Evolutionary conservation across 92 coral and sea anemone species (phyloP).

Genomic region (Parazoanthus darwini): DNA sequence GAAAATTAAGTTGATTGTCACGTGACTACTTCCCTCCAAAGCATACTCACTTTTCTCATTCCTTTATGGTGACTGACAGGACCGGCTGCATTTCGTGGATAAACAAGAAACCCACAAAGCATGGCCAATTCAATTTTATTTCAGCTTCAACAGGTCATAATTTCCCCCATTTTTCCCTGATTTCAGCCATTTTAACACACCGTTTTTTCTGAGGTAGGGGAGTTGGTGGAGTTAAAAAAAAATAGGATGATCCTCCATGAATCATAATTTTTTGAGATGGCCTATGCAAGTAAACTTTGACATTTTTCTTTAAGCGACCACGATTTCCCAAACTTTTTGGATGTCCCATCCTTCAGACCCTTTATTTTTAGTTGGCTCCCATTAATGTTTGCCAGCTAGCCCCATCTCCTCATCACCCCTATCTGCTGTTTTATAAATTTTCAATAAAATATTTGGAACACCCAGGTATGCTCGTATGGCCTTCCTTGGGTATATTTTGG

Average conservation of each 20-base stretch:
- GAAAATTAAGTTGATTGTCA: conserved; percentile 5
- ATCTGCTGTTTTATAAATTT: conserved; percentile 1
- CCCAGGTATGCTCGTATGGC: not conserved
- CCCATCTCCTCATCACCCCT: not conserved
- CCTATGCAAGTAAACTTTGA: not conserved
- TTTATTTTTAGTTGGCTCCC: not conserved
- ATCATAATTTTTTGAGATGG: conserved; percentile 19
- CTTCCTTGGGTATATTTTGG: not conserved
- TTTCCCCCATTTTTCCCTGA: conserved; percentile 18
- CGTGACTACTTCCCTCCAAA: conserved; percentile 9
- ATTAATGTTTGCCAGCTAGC: not conserved
- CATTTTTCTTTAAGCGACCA: conserved; percentile 12
- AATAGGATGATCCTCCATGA: conserved; percentile 11
- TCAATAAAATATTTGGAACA: conserved; percentile 3
- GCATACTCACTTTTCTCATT: conserved; percentile 14
- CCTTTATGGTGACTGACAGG: conserved; percentile 21
- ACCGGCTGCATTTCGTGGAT: not conserved
- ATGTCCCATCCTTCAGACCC: conserved; percentile 12
- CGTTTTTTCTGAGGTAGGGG: too few relatives aligned
- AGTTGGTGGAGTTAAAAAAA: not conserved
- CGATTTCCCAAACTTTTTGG: not conserved
- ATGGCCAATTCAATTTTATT: conserved; percentile 1
- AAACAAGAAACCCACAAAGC: conserved; percentile 14
- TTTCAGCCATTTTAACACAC: conserved; percentile 14
- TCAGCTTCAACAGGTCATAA: not conserved